Evolutionary conservation across 2,797 vertebrate species (phyloP), one percentile per base, ranked within the genome.

Genomic region (Cryptoblepharus egeriae): DNA sequence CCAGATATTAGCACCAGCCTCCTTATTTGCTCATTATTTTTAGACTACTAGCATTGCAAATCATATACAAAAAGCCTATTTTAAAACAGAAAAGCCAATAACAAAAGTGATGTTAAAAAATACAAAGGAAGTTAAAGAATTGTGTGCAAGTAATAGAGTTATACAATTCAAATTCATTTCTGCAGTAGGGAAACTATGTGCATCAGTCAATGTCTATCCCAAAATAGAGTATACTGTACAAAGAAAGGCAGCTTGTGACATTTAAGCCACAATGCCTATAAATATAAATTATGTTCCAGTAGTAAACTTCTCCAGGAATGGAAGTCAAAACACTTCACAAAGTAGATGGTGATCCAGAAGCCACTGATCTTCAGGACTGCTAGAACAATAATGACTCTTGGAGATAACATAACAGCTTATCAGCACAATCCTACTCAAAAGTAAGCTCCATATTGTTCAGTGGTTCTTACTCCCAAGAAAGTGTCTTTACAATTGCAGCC

Each of bases 221-320:
- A 88, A 88, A 92, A 85, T 24, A 91, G 75, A 91, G 52, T n/a
- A 85, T 75, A 81, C 82, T 88, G 70, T 88, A 91, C 85, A 89
- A 93, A 94, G 84, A 35, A 93, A 93, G 84, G 20, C 77, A 91
- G 87, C 77, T 78, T 86, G 82, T 79, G 75, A 82, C 90, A 89
- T 77, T 87, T 90, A 86, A 89, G 81, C 80, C 77, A 90, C 78
- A 87, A 87, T 90, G 75, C 70, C 87, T 83, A 87, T 87, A 92
- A 88, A 93, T 89, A 89, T 1, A 86, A 79, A 84, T 80, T 86
- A 80, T 83, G 80, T 5, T 72, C 64, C 82, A 84, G 86, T 0
- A 87, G 61, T 86, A 90, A 89, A 83, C 91, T 82, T 24, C 83
- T 81, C 30, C 81, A 83, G 69, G 72, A 88, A 22, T 75, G 78